Evolutionary conservation across 1,140 invertebrate species (phyloP).

Genomic region (Leptonema lineaticorne): DNA sequence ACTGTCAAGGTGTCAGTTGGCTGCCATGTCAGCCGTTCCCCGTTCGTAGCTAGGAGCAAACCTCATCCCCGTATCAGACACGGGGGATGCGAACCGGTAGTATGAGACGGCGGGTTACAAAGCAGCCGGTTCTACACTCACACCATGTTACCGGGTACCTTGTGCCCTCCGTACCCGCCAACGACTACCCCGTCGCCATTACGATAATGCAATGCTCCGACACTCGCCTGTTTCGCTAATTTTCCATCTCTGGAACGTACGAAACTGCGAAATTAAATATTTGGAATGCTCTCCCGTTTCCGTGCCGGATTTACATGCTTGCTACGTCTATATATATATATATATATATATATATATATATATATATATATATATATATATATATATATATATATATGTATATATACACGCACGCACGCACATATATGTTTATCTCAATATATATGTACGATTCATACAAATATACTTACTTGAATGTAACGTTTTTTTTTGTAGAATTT

Average conservation of each 20-base stretch:
- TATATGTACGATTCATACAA: too few species aligned
- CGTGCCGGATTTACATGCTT: background rate
- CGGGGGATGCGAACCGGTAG: too few species aligned
- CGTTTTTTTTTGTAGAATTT: too few species aligned
- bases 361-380: background rate
- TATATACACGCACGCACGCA: background rate
- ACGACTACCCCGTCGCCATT: conserved; percentile 28
- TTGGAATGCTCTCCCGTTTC: conserved; percentile 27
- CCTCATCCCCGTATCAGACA: background rate
- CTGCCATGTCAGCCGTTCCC: conserved; percentile 40
- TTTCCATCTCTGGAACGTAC: conserved; percentile 30
- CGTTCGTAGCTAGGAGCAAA: too few species aligned
- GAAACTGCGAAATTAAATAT: conserved; percentile 34
- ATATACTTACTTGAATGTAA: too few species aligned
- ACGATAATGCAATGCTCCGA: conserved; percentile 39
- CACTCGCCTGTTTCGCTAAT: conserved; percentile 31
- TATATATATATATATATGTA: background rate
- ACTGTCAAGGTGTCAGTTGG: conserved; percentile 43
- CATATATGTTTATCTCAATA: too few species aligned
- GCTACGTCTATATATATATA: background rate
- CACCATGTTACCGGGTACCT: background rate
- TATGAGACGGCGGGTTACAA: conserved; percentile 38
- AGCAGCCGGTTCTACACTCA: conserved; percentile 34
- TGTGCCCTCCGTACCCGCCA: conserved; percentile 13
- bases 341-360: background rate